phyloP scores from a whole-genome alignment of 2,888 invertebrate species.

The Drosophila prostipennis region DNA sequence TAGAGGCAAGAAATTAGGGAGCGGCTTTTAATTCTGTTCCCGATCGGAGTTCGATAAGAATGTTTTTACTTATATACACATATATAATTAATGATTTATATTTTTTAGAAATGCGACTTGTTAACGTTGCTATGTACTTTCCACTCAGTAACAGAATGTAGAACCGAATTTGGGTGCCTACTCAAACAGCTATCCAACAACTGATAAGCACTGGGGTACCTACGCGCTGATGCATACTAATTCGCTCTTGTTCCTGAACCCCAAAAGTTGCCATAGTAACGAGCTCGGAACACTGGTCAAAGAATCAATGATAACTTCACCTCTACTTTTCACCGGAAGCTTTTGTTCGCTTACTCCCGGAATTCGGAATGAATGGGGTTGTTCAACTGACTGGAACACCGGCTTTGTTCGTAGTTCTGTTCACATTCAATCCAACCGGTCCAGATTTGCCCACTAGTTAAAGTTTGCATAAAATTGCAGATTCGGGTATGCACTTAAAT shows the following conservation, averaged over 20 bases:
- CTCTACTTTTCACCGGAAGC: conserved; percentile 23
- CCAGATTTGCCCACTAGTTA: conserved; percentile 9
- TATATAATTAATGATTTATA: neutral
- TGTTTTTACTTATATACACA: neutral
- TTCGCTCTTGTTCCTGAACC: conserved; percentile 17
- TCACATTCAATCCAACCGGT: conserved; percentile 10
- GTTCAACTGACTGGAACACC: conserved; percentile 74
- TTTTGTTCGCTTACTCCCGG: conserved; percentile 42
- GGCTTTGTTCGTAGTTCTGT: conserved; percentile 17
- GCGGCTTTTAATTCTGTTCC: neutral
- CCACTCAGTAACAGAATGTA: conserved; percentile 15
- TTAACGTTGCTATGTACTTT: conserved; percentile 14
- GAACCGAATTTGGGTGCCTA: conserved; percentile 20
- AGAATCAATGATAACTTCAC: conserved; percentile 30
- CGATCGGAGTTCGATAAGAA: conserved; percentile 8
- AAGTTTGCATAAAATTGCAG: neutral
- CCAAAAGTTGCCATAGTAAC: conserved; percentile 63
- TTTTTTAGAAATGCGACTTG: conserved; percentile 1
- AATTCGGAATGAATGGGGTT: conserved; percentile 55
- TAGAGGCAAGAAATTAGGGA: conserved; percentile 7
- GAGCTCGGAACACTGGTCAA: conserved; percentile 29
- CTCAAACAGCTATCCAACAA: conserved; percentile 41
- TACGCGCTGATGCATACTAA: conserved; percentile 49
- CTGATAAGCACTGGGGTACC: conserved; percentile 53
- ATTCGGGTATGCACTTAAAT: conserved; percentile 1